A percentile compares a stretch with the other conserved stretches of the same genome.
Conservation (phyloP, 37 sponge, comb jelly and placozoan species). For the Bolinopsis microptera region DNA sequence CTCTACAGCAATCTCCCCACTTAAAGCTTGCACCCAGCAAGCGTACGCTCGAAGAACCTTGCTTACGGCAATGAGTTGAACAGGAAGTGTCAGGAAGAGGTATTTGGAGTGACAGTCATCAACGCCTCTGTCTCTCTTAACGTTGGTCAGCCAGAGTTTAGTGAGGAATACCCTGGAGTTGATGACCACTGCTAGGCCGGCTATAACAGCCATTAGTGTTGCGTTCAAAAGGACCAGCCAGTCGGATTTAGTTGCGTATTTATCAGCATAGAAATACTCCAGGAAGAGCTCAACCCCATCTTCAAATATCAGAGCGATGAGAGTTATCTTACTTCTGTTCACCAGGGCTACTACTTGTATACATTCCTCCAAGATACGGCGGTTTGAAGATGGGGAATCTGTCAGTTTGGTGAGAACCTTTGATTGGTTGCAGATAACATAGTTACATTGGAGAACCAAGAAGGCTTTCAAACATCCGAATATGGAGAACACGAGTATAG, state of each 20-base stretch:
- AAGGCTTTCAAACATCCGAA: neutral
- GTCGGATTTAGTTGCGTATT: neutral
- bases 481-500: neutral
- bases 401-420: neutral
- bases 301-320: neutral
- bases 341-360: neutral
- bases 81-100: neutral
- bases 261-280: conserved; percentile 44
- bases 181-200: neutral
- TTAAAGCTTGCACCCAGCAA: neutral
- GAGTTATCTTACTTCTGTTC: neutral
- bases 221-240: conserved; percentile 39
- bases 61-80: neutral
- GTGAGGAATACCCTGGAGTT: neutral
- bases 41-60: neutral
- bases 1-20: neutral
- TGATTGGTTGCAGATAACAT: neutral
- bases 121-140: neutral
- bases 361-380: neutral
- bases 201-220: neutral
- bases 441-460: neutral
- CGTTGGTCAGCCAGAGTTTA: neutral
- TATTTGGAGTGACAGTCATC: neutral
- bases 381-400: neutral
- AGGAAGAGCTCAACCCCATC: neutral